These are phyloP conservation scores for Napeogenes inachia DNA, from an alignment of 2,888 invertebrate genomes.

Conservation along the genomic window DNA sequence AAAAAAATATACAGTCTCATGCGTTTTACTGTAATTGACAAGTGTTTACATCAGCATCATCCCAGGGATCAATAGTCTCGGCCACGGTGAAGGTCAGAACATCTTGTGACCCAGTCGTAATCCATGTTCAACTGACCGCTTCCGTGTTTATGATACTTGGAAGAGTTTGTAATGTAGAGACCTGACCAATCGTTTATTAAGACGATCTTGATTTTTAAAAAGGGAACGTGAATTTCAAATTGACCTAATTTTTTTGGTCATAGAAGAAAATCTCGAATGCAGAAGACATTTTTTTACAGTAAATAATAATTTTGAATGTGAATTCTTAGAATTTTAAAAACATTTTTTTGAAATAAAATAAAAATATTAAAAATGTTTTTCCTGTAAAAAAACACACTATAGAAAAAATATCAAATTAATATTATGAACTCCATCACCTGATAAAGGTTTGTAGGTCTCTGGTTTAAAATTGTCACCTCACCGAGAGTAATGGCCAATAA, in stretches of 20 bases:
- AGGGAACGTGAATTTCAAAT: too few species aligned
- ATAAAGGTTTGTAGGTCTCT: slow-evolving; percentile 10
- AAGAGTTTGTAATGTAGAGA: slow-evolving; percentile 12
- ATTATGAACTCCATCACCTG: not conserved
- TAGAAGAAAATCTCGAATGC: too few species aligned
- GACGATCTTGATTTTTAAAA: not conserved
- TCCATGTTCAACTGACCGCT: slow-evolving; percentile 25
- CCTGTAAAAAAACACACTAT: too few species aligned
- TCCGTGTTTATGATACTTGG: slow-evolving; percentile 24
- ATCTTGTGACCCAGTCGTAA: slow-evolving; percentile 30
- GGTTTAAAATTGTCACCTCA: slow-evolving; percentile 14
- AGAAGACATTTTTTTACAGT: too few species aligned
- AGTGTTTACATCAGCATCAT: not conserved
- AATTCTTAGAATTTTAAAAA: too few species aligned
- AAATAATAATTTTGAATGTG: too few species aligned
- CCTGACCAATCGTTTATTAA: not conserved
- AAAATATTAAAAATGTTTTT: not conserved
- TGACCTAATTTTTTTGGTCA: not conserved
- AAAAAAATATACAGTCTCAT: too few species aligned
- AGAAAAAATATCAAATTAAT: not conserved
- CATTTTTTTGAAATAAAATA: not conserved
- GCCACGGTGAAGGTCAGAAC: slow-evolving; percentile 26
- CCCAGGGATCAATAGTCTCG: slow-evolving; percentile 8
- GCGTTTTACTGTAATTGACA: too few species aligned
- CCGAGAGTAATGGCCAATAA: slow-evolving; percentile 11